Base-by-base conservation (phyloP, 2,113 vertebrate genomes). In the Heterocephalus glaber region DNA sequence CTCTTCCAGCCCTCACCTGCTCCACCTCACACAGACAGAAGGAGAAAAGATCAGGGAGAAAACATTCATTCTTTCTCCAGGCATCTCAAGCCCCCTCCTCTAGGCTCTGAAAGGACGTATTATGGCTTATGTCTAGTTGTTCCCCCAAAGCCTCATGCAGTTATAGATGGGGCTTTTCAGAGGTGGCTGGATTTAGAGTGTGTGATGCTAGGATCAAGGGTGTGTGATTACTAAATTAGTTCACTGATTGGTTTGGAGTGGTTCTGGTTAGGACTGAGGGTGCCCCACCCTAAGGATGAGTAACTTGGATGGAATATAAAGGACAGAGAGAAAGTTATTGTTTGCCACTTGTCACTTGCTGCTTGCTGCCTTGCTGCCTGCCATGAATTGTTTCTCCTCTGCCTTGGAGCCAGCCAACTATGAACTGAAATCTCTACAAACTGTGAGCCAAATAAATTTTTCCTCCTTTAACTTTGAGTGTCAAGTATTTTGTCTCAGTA, bases 31-130 rank as follows among this genome's bases (percentile, higher is more conserved):
- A 89, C 70, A 96, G 56, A 85, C 72, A 86, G 60, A 94, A 56
- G 17, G 70, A 44, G 52, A 44, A 61, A 94, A 93, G 77, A 87
- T 41, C 44, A 63, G 86, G 66, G 70, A 94, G 54, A 86, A 95
- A 83, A 68, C 92, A 79, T 17, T 19, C 65, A 52, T 87, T 80
- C 61, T 92, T 83, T 86, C 85, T 74, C 83, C 49, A 86, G 54
- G 61, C 66, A 4, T 79, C 70, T 58, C 54, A 74, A 26, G 19
- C 72, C 81, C 90, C 87, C 81, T 88, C 44, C 24, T 80, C 11
- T 81, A 44, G 80, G 5, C 66, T 92, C 80, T 52, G 61, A 82
- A 89, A 92, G 80, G 60, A 95, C 41, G 13, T 47, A 11, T 7
- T 76, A 44, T 28, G 24, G 24, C 24, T 70, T 76, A 12, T 76